Evolutionary conservation across 2,888 invertebrate species (phyloP), one percentile per base, ranked within the genome.

Genomic region (Diaperis boleti): DNA sequence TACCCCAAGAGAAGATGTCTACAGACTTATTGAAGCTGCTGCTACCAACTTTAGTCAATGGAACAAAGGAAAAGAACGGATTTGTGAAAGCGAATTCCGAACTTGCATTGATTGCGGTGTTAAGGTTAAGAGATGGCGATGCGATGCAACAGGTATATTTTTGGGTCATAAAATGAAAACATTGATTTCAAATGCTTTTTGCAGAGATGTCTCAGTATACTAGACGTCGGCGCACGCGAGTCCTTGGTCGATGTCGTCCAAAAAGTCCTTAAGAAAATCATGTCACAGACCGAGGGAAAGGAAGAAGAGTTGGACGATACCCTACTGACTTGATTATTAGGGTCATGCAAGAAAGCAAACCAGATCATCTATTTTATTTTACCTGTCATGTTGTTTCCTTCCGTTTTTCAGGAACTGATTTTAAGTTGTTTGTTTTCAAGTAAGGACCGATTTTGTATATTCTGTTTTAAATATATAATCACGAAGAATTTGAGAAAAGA

Each of bases 11-110:
- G 62, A 85, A 86, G 70, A 85, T 88, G 79, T 83, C 88, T 22
- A 83, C 87, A 0, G 92, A 92, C 71, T 82, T 94, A 69, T 84
- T 94, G 68, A 92, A 89, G 78, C 83, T 89, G 49, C 83, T 95
- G 67, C 85, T 98, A 69, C 96, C 98, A 0, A 93, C 94, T 83
- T 85, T 98, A 72, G 97, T 98, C 50, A 98, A 97, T 84, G 98
- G 98, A 67, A 96, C 97, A 62, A 98, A 98, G 84, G 98, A 98
- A 84, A 98, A 97, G 84, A 98, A 98, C 83, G 90, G 94, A 44
- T 92, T 94, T 78, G 98, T 98, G 35, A 92, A 95, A 81, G 92
- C 94, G 33, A 94, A 95, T 83, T 93, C 96, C 33, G 98, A 98
- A 86, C 88, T 92, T 67, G 96, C 97, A 5, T 85, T 98, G 47